Percentiles rank a stretch among this genome's conserved stretches.
Conservation (phyloP, 2,113 vertebrate genomes). For the Cyprinus carpio region DNA sequence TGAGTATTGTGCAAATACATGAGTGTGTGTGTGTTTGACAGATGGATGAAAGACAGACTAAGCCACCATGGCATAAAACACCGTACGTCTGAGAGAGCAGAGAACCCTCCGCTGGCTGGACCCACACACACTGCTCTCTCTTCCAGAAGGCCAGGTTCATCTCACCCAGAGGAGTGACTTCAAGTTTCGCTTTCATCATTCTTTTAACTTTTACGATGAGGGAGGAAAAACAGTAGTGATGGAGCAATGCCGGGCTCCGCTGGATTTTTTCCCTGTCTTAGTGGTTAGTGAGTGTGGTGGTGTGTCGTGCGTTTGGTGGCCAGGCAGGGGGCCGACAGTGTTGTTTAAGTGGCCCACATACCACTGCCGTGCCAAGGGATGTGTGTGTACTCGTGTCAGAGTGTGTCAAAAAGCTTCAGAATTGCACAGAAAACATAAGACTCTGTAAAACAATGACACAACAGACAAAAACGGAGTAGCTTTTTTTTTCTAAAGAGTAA, state of each 20-base stretch:
- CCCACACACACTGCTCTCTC: constrained; percentile 2
- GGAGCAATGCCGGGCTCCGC: constrained; percentile 42
- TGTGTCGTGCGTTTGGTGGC: constrained; percentile 44
- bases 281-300: constrained; percentile 44
- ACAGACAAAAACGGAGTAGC: not conserved
- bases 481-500: not conserved
- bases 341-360: constrained; percentile 41
- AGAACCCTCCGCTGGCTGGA: constrained; percentile 20
- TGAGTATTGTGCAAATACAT: constrained; percentile 25
- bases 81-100: constrained; percentile 13
- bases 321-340: constrained; percentile 5
- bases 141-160: constrained; percentile 44
- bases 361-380: constrained; percentile 37
- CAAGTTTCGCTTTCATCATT: constrained; percentile 36
- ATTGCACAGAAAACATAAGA: not conserved
- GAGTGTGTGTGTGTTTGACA: constrained; percentile 29
- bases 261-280: constrained; percentile 3
- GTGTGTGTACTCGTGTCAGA: constrained; percentile 22
- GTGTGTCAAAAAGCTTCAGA: not conserved
- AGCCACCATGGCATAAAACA: constrained; percentile 56
- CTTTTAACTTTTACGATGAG: constrained; percentile 44
- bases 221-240: constrained; percentile 49
- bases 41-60: constrained; percentile 52
- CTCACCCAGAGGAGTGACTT: constrained; percentile 23
- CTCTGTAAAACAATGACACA: not conserved